Evolutionary conservation across 2,113 vertebrate species (phyloP).

Genomic region (Coracopsis vasa): DNA sequence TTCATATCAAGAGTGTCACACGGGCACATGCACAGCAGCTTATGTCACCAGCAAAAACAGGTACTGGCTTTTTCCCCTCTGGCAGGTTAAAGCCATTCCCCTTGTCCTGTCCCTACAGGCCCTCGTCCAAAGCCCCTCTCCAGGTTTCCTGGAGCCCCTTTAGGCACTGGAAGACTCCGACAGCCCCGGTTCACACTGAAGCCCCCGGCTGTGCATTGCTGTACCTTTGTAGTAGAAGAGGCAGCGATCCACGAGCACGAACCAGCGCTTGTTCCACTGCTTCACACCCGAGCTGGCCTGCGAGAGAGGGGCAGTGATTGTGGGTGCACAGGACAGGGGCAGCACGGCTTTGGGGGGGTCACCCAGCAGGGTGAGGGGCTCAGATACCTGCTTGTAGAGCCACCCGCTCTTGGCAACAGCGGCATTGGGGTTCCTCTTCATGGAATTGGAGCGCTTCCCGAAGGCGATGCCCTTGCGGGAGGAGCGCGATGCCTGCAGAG

Average conservation of each 20-base stretch:
- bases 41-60: fast-evolving
- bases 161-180: neutral
- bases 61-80: neutral
- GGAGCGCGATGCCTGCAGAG: slow-evolving; percentile 72
- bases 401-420: slow-evolving; percentile 87
- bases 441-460: slow-evolving; percentile 94
- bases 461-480: slow-evolving; percentile 89
- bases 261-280: slow-evolving; percentile 98
- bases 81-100: neutral
- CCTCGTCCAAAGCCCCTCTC: neutral
- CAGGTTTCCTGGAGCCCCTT: neutral
- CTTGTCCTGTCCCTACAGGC: fast-evolving
- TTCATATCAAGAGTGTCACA: neutral
- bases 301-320: neutral
- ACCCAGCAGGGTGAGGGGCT: fast-evolving
- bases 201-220: neutral
- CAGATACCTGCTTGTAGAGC: slow-evolving; percentile 91
- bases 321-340: fast-evolving
- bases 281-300: slow-evolving; percentile 95
- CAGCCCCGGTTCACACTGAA: fast-evolving
- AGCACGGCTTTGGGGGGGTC: neutral
- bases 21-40: neutral
- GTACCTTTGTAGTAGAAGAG: slow-evolving; percentile 98
- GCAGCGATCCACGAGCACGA: slow-evolving; percentile 91
- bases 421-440: slow-evolving; percentile 90